Evolutionary conservation across 2,888 invertebrate species (phyloP), one percentile per base, ranked within the genome.

Genomic region (Meghimatium bilineatum): DNA sequence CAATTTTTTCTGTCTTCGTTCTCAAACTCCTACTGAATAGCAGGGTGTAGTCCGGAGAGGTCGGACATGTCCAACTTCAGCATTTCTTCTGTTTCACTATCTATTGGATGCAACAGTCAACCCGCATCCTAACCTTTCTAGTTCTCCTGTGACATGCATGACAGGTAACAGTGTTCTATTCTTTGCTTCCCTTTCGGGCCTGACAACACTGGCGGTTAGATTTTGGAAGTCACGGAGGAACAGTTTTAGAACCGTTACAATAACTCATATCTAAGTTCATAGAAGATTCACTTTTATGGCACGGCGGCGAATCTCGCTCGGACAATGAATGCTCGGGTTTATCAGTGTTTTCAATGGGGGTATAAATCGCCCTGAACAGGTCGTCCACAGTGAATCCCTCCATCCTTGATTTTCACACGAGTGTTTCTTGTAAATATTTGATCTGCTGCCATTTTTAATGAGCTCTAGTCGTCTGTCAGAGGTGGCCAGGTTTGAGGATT

Each of bases 401-500:
- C 74, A 49, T 23, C 32, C 17, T 74, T 49, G 52, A 52, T 23
- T 74, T 29, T 52, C 29, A 52, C 74, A 74, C 52, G 74, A 74
- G 74, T 52, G n/a, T 32, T 52, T 74, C 44, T 52, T 74, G 74
- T 23, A 74, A 74, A 74, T 74, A 74, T 74, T 74, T 74, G 74
- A 17, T 44, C 17, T 29, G 44, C 32, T 52, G 20, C 32, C 74
- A 1, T 52, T 52, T 74, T 74, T 74, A 74, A 74, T 74, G 52
- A 74, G 74, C 74, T 52, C 29, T 34, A 14, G 72, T 49, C 52
- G 52, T 17, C 49, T 74, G 74, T 23, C 74, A 32, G 17, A 17
- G 32, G 29, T 74, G 74, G 52, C 74, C 74, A 72, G 74, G 49
- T 32, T 52, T 20, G 34, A 52, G 74, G 74, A 74, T 74, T 74